phyloP scores from a whole-genome alignment of 1,140 invertebrate genomes.

The Aphelenchoides fujianensis region DNA sequence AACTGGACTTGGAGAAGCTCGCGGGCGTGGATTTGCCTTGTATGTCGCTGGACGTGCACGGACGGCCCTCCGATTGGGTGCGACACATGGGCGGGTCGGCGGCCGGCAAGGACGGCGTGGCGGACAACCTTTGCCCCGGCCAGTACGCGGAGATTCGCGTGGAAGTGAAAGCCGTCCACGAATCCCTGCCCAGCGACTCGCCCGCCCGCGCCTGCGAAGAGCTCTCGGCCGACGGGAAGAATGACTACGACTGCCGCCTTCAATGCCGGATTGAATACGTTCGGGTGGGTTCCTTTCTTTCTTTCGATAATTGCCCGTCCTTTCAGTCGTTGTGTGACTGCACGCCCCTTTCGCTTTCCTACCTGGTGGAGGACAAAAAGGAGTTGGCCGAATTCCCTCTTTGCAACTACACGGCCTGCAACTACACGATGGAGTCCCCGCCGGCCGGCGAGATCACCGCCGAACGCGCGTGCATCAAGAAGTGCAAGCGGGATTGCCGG shows the following conservation, averaged over 20 bases:
- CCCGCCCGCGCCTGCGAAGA: conserved; percentile 57
- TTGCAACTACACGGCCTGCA: conserved; percentile 43
- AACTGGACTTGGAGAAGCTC: not conserved
- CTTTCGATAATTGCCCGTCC: not conserved
- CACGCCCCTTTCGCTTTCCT: conserved; percentile 40
- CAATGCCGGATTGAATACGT: conserved; percentile 59
- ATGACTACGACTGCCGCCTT: conserved; percentile 54
- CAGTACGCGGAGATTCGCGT: conserved; percentile 44
- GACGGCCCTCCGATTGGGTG: conserved; percentile 52
- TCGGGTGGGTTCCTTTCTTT: conserved; percentile 22
- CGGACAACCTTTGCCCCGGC: conserved; percentile 48
- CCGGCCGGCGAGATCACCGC: conserved; percentile 43
- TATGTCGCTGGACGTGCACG: conserved; percentile 56
- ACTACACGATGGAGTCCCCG: not conserved
- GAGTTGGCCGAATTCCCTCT: conserved; percentile 30
- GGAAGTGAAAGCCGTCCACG: conserved; percentile 58
- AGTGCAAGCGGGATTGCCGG: conserved; percentile 54
- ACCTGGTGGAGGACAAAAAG: conserved; percentile 36
- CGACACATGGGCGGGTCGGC: conserved; percentile 59
- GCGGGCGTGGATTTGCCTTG: conserved; percentile 19
- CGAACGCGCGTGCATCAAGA: conserved; percentile 49
- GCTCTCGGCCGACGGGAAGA: conserved; percentile 48
- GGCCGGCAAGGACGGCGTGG: conserved; percentile 55
- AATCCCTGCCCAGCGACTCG: conserved; percentile 60
- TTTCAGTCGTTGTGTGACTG: conserved; percentile 35